Base-by-base conservation (phyloP, 2,888 invertebrate species). In the Xestia rhomboidea region DNA sequence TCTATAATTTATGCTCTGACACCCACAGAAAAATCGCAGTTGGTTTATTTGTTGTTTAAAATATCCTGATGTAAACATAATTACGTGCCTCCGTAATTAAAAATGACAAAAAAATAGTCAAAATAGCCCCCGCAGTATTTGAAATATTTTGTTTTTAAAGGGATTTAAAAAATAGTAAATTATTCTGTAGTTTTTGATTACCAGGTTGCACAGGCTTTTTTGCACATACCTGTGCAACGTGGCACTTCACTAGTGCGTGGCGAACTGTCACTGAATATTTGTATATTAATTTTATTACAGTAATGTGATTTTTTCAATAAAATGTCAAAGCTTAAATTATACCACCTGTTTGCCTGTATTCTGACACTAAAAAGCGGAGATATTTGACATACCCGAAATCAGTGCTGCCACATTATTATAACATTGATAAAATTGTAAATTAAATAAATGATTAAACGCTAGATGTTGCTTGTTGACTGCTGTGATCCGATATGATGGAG, bases 391-490 rank as follows among this genome's bases (percentile, higher is more conserved):
- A 54, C 30, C 27, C 3, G 21, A 64, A 41, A 38, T 66, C 51
- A 70, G 41, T 71, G 71, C 46, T 71, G 67, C 54, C 75, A 69
- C 18, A 18, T 30, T 27, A 57, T 15, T 51, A 44, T 41, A 41
- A 38, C 68, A 46, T 46, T 57, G 30, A 41, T 62, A 78, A 63
- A 82, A 34, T 15, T 54, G 27, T 57, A 46, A 21, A 70, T 21
- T 30, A 60, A 69, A 41, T 49, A 11, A 77, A 44, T 38, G 49
- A 51, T 92, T 94, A 96, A 75, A 97, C 97, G 79, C 97, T 97
- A 64, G 97, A 97, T 60, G 97, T 97, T 1, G 96, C 96, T 81
- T 97, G 97, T 79, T 96, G 97, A 85, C 97, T 97, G 94, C 97
- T 97, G 87, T 96, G 96, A 80, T 97, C 97, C 11, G 97, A 97